Evolutionary conservation across 2,888 invertebrate genomes (phyloP), one percentile per base, ranked within the genome.

Genomic region (Disparrhopalites patrizii): DNA sequence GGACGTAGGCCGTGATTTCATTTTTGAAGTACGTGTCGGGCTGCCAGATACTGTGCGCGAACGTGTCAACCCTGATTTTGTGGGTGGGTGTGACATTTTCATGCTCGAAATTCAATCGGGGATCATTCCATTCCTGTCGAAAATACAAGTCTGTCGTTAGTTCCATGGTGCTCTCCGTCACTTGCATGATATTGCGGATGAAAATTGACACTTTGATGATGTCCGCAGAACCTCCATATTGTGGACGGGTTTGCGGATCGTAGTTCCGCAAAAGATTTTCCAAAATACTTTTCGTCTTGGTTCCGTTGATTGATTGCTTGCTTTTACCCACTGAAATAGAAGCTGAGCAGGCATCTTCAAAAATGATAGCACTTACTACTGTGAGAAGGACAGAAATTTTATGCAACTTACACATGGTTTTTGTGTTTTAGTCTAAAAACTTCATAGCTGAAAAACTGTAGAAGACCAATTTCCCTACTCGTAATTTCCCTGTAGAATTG

Each of bases 11-110:
- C 23, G 68, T 56, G 55, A 73, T 70, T 62, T 74, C 74, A 54
- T 74, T 74, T 13, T 58, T 27, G 58, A 74, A 73, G 65, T 73
- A 74, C 5, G 72, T 62, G 20, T 74, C 74, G 0, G 74, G 73
- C 33, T 61, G 62, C 74, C 74, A 74, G 40, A 74, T 69, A 23
- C 60, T 8, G 25, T 18, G 56, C 15, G 15, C 28, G 18, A 27
- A 43, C 25, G 27, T 33, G 20, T 27, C 27, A 20, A 62, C 18
- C n/a, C 18, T 4, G 10, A 52, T 31, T 20, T 10, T 18, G 20
- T 31, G 10, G 23, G 20, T 36, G 3, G n/a, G 15, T 15, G 36
- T 57, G 13, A 25, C 25, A 28, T 23, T 28, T 28, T 57, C 38
- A 20, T 15, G 15, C 10, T 30, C 30, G 23, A 67, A 69, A 20